Base-by-base conservation (phyloP, 2,797 vertebrate species). In the Phoxinus dragarum region DNA sequence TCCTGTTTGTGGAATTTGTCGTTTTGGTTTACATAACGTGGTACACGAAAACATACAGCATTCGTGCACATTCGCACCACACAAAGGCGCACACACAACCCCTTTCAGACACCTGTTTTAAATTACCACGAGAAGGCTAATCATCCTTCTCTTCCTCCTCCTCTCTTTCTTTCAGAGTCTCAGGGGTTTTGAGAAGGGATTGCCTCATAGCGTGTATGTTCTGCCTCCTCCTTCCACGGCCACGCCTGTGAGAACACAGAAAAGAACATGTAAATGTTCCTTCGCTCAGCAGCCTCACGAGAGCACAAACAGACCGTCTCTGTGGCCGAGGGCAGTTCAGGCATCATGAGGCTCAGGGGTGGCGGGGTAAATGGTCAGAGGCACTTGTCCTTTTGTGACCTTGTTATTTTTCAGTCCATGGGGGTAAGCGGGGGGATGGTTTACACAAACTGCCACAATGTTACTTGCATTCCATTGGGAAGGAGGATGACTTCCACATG, bases 401-500 rank as follows among this genome's bases (percentile, higher is more conserved):
- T 86, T 86, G 76, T 88, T 85, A 59, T 84, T 80, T 88, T 88
- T 87, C 31, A 8, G 47, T 47, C 38, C 27, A 31, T 67, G 81
- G 42, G 61, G 66, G 72, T 56, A 44, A 38, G 54, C 54, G 6
- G 72, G 34, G 82, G 82, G 73, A 69, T 87, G 67, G 42, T 87
- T 80, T 84, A 84, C 40, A 75, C 66, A 78, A 76, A 66, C 77
- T 84, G 69, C 77, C 77, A 72, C 27, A 69, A 40, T 34, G 71
- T 84, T 76, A 84, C 67, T 84, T 75, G 86, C 67, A 69, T 81
- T 76, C 52, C 61, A 31, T 12, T 61, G 31, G 19, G 17, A 66
- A 66, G 42, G 44, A 84, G 80, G 56, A 80, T 85, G 89, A 88
- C 86, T 83, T 86, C 87, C 84, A 90, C 69, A 87, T 84, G 54